Conservation (phyloP, 2,797 vertebrate species). For the Sparidentex hasta region DNA sequence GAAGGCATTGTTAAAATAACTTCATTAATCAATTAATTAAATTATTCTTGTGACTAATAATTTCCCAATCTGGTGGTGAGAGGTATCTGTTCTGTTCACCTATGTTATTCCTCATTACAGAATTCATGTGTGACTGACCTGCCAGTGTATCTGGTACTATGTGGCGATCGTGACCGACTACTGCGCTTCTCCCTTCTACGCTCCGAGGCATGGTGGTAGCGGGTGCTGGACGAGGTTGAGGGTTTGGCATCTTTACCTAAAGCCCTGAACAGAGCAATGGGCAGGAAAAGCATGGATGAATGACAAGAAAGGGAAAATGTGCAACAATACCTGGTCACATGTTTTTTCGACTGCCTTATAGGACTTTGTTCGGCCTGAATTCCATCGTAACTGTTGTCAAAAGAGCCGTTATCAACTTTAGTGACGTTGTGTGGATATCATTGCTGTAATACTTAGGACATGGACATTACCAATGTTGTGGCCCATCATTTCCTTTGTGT, state of each 20-base stretch:
- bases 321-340: background rate
- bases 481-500: too few relatives aligned
- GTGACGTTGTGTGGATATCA: too few relatives aligned
- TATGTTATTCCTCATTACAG: background rate
- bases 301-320: rapidly evolving
- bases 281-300: background rate
- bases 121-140: slow-evolving; percentile 49
- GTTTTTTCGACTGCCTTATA: too few relatives aligned
- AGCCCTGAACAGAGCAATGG: slow-evolving; percentile 17
- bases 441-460: too few relatives aligned
- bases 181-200: slow-evolving; percentile 44
- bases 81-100: background rate
- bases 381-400: too few relatives aligned
- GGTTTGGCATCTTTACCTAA: slow-evolving; percentile 5
- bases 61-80: background rate
- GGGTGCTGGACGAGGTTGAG: slow-evolving; percentile 70
- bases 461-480: too few relatives aligned
- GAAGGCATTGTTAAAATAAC: background rate
- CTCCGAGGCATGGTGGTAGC: slow-evolving; percentile 76
- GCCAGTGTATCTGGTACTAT: slow-evolving; percentile 33
- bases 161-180: slow-evolving; percentile 31
- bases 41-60: too few relatives aligned
- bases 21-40: background rate
- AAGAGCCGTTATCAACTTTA: too few relatives aligned
- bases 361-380: too few relatives aligned